Conservation (phyloP, 1,140 invertebrate genomes). For the Drosophila obscura region DNA sequence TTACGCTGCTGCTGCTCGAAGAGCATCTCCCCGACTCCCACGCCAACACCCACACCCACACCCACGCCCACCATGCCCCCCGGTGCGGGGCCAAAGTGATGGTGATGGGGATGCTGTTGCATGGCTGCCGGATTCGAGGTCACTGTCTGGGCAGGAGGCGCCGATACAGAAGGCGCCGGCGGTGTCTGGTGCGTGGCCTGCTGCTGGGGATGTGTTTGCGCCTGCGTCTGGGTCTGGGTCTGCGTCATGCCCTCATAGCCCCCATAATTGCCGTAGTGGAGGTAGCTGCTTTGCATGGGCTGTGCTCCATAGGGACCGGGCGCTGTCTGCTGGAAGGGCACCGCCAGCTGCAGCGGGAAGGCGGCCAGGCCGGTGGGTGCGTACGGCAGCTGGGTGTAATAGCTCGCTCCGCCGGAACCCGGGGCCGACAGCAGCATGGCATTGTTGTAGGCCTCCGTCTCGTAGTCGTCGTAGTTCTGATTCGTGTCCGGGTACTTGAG, state of each 20-base stretch:
- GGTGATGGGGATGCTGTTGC: slow-evolving; percentile 52
- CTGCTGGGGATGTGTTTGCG: slow-evolving; percentile 13
- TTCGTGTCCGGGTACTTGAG: slow-evolving; percentile 86
- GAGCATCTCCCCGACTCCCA: slow-evolving; percentile 64
- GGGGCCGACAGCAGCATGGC: slow-evolving; percentile 76
- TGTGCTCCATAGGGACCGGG: slow-evolving; percentile 43
- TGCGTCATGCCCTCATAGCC: slow-evolving; percentile 53
- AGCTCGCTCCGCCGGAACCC: slow-evolving; percentile 46
- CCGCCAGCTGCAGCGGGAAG: slow-evolving; percentile 72
- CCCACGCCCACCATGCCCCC: slow-evolving; percentile 52
- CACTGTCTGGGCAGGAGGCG: slow-evolving; percentile 39
- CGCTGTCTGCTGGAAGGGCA: slow-evolving; percentile 71
- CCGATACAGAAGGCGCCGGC: slow-evolving; percentile 17
- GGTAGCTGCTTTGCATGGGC: slow-evolving; percentile 65
- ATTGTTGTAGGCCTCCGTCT: slow-evolving; percentile 86
- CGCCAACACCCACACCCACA: not conserved
- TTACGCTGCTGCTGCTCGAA: slow-evolving; percentile 86
- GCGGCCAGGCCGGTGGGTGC: slow-evolving; percentile 52
- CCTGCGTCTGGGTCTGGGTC: slow-evolving; percentile 23
- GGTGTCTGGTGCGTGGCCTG: slow-evolving; percentile 31
- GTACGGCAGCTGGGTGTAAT: slow-evolving; percentile 77
- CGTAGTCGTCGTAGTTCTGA: slow-evolving; percentile 85
- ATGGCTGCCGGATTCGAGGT: slow-evolving; percentile 30
- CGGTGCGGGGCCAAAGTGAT: slow-evolving; percentile 48
- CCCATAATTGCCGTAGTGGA: slow-evolving; percentile 74